A percentile compares a stretch with the other conserved stretches of the same genome.
Evolutionary conservation across 2,797 vertebrate species (phyloP).

Genomic region (Leptatherina wallacei): DNA sequence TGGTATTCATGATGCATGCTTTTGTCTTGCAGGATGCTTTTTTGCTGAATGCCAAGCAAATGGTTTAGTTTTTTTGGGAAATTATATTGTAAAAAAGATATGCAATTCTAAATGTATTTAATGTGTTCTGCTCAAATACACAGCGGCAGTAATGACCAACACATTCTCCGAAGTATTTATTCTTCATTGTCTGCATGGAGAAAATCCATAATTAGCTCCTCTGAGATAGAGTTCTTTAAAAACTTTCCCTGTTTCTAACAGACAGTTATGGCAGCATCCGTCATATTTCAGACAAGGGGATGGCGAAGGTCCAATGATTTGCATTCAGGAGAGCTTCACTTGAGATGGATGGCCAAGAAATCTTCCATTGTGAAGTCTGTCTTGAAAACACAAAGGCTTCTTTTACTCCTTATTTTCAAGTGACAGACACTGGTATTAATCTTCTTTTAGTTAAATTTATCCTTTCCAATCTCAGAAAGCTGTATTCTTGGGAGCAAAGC

Average conservation of each 20-base stretch:
- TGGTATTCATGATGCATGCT: slow-evolving; percentile 1
- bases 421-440: slow-evolving; percentile 39
- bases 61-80: neutral
- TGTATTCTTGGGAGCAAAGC: slow-evolving; percentile 4
- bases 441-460: slow-evolving; percentile 48
- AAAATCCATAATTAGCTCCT: slow-evolving; percentile 30
- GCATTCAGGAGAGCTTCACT: slow-evolving; percentile 29
- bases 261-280: slow-evolving; percentile 43
- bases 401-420: slow-evolving; percentile 44
- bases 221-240: slow-evolving; percentile 38
- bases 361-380: slow-evolving; percentile 43
- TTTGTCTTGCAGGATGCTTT: slow-evolving; percentile 5
- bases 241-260: slow-evolving; percentile 39
- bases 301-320: slow-evolving; percentile 50
- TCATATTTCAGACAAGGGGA: slow-evolving; percentile 59
- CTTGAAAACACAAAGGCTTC: slow-evolving; percentile 55
- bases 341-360: slow-evolving; percentile 60
- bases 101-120: neutral
- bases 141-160: slow-evolving; percentile 8
- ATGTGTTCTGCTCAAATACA: slow-evolving; percentile 13
- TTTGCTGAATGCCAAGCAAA: slow-evolving; percentile 1
- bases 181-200: slow-evolving; percentile 8
- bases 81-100: neutral
- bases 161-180: neutral
- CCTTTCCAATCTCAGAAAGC: slow-evolving; percentile 32